Evolutionary conservation across 2,113 vertebrate genomes (phyloP).

Genomic region (Laticauda laticaudata): DNA sequence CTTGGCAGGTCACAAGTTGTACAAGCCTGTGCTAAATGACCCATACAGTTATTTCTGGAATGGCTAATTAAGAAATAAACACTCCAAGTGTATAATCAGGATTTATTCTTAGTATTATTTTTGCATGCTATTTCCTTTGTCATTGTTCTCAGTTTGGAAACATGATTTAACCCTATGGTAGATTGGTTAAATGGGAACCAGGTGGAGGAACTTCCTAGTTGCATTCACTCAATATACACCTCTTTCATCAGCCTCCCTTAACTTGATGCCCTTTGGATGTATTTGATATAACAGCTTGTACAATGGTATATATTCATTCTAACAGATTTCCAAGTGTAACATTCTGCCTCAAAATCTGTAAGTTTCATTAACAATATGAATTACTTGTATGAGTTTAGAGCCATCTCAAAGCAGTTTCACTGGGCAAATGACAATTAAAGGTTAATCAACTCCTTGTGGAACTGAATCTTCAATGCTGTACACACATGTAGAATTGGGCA

Average conservation of each 20-base stretch:
- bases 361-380: background rate
- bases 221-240: background rate
- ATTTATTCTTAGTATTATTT: background rate
- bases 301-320: background rate
- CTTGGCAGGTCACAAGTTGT: constrained; percentile 4
- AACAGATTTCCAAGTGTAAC: background rate
- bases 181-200: background rate
- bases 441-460: background rate
- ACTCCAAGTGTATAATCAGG: background rate
- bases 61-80: constrained; percentile 15
- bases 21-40: background rate
- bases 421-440: background rate
- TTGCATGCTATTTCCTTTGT: background rate
- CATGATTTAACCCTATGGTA: background rate
- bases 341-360: background rate
- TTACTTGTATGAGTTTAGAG: background rate
- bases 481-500: background rate
- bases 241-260: background rate
- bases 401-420: background rate
- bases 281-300: background rate
- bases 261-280: background rate
- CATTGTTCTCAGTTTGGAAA: background rate
- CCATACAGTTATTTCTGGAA: background rate
- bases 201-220: background rate
- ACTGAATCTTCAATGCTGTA: background rate